Evolutionary conservation across 2,888 invertebrate genomes (phyloP).

Genomic region (Eilema sororculum): DNA sequence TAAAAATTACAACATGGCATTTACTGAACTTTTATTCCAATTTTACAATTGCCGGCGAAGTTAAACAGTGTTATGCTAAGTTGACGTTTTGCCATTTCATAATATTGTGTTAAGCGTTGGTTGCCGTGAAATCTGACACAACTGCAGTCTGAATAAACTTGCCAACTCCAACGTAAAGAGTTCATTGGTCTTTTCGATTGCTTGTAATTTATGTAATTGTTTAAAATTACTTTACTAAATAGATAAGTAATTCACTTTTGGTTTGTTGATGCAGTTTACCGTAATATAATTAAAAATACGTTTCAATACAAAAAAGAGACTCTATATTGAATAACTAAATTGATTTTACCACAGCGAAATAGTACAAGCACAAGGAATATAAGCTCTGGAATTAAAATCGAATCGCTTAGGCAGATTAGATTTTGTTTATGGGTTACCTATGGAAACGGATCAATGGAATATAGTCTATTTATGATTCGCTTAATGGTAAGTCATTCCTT

Average conservation of each 20-base stretch:
- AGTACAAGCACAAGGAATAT: no score
- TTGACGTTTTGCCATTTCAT: constrained; percentile 75
- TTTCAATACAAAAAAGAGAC: no score
- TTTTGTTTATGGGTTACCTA: constrained; percentile 28
- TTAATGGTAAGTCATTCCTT: neutral
- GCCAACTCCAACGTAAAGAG: constrained; percentile 61
- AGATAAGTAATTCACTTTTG: constrained; percentile 30
- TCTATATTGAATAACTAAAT: no score
- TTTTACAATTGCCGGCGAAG: constrained; percentile 64
- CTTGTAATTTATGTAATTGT: constrained; percentile 34
- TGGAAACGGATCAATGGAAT: constrained; percentile 41
- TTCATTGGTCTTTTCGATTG: constrained; percentile 59
- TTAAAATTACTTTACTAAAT: constrained; percentile 35
- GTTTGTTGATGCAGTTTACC: constrained; percentile 17
- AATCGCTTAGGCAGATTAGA: neutral
- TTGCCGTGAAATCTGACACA: constrained; percentile 75
- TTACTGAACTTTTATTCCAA: constrained; percentile 51
- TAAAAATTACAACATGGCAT: constrained; percentile 24
- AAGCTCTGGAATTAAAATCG: no score
- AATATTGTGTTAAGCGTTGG: constrained; percentile 79
- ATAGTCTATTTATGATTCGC: constrained; percentile 21
- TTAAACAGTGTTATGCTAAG: constrained; percentile 77
- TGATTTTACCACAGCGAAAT: no score
- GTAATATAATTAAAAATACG: neutral
- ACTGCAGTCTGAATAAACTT: constrained; percentile 76